These are phyloP conservation scores for Neopipo cinnamomea DNA, from an alignment of 2,113 vertebrate genomes.

Conservation along the genomic window DNA sequence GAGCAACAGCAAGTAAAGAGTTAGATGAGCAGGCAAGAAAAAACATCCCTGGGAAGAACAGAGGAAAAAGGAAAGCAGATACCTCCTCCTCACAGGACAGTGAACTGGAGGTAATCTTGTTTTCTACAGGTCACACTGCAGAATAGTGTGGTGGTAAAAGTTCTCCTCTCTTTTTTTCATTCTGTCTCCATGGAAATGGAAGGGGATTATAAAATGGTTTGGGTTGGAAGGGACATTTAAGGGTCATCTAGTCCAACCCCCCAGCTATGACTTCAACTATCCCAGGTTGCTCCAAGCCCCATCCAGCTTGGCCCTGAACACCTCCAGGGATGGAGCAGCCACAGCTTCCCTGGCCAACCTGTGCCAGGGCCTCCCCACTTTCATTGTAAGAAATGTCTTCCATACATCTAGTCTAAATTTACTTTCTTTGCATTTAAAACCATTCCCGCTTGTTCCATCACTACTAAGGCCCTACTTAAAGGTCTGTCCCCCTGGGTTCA, in stretches of 20 bases:
- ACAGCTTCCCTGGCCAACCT: not conserved
- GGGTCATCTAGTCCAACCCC: not conserved
- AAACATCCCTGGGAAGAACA: conserved; percentile 88
- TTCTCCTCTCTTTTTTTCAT: not conserved
- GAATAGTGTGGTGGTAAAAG: not conserved
- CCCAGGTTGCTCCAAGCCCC: not conserved
- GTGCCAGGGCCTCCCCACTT: not conserved
- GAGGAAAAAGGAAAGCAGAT: conserved; percentile 92
- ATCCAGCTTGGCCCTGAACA: not conserved
- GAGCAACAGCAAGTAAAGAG: conserved; percentile 80
- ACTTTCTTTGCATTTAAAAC: not conserved
- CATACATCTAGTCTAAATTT: not conserved
- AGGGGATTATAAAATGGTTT: not conserved
- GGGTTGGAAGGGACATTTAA: not conserved
- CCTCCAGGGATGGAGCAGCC: not conserved
- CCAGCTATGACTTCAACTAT: not conserved
- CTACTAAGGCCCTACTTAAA: not conserved
- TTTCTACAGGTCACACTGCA: not conserved
- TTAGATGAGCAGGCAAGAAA: conserved; percentile 87
- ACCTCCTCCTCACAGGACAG: conserved; percentile 81
- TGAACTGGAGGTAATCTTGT: conserved; percentile 85
- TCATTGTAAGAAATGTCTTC: not conserved
- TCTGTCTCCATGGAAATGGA: not conserved
- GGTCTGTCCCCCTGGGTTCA: not conserved
- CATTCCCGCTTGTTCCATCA: not conserved